Evolutionary conservation across 2,888 invertebrate genomes (phyloP).

Genomic region (Cacoxenus indagator): DNA sequence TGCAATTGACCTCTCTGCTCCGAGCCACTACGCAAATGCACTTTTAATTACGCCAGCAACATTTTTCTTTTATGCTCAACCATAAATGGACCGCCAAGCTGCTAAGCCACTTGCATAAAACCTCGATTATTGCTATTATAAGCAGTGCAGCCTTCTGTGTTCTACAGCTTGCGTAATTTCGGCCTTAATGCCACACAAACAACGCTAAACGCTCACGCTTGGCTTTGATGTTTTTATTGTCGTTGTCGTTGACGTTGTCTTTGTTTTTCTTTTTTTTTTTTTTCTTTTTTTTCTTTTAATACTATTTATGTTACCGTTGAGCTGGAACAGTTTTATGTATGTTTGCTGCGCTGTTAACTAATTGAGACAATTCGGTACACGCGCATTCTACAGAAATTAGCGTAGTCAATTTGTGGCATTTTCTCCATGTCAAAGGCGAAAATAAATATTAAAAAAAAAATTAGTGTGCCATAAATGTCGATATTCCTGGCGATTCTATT

Average conservation of each 20-base stretch:
- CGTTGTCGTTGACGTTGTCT: not conserved
- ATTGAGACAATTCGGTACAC: not conserved
- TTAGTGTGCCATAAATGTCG: no score
- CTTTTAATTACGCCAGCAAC: conserved; percentile 60
- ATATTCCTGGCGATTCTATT: no score
- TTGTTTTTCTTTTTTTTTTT: no score
- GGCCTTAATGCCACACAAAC: conserved; percentile 1
- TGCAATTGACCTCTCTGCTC: not conserved
- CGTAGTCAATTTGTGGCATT: not conserved
- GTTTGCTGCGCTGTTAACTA: not conserved
- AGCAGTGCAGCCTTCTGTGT: not conserved
- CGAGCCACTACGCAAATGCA: conserved; percentile 51
- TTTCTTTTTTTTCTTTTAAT: no score
- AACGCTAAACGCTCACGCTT: not conserved
- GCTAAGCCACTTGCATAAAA: not conserved
- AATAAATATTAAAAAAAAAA: no score
- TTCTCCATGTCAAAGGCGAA: no score
- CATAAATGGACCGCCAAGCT: not conserved
- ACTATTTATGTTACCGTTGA: no score
- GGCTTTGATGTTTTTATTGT: not conserved
- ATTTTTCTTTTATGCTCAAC: conserved; percentile 47
- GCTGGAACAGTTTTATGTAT: no score
- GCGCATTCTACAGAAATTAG: not conserved
- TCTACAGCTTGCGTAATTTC: conserved; percentile 1
- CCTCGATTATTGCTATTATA: conserved; percentile 5